Base-by-base conservation (phyloP, 2,888 invertebrate species). In the Dasysyrphus tricinctus region DNA sequence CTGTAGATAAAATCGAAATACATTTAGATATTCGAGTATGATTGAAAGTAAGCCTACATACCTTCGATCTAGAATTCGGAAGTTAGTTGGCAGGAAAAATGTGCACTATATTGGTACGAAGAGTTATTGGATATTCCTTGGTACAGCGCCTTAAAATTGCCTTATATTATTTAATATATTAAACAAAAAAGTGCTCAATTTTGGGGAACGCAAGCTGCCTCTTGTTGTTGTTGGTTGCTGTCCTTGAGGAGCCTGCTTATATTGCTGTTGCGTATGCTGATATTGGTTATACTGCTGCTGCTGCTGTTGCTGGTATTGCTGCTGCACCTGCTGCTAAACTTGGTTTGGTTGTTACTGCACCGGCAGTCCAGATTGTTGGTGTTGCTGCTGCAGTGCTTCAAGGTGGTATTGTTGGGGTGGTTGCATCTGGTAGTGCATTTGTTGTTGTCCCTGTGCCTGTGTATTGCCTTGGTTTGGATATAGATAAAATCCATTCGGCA, bases 401-500 rank as follows among this genome's bases (percentile, higher is more conserved):
- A 90, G 90, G 9, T 89, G 89, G 73, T 91, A 91, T 78, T 88
- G 88, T 12, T 91, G 90, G 14, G 91, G 92, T 16, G 80, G 88
- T 24, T 81, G 88, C 14, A 89, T 90, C 73, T 90, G 91, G 34
- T 79, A 81, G 61, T 81, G 78, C 84, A 83, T 77, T 14, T 88
- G 88, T n/a, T 73, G 88, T 5, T 88, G 88, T 12, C 88, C 89
- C 34, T 88, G 89, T 14, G 29, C 39, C 1, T 89, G 89, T 4
- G 90, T 90, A 37, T 89, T 89, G 19, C 78, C 89, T 77, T 88
- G 88, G 42, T 88, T 81, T n/a, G 86, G 88, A 72, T 89, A 83
- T 5, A 90, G 90, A 88, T 93, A 91, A 86, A 92, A 92, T 5
- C 92, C 93, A 74, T 91, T 91, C 19, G 92, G 92, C 91, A 92